phyloP scores from a whole-genome alignment of 1,140 invertebrate genomes.

The Notospermus geniculatus region DNA sequence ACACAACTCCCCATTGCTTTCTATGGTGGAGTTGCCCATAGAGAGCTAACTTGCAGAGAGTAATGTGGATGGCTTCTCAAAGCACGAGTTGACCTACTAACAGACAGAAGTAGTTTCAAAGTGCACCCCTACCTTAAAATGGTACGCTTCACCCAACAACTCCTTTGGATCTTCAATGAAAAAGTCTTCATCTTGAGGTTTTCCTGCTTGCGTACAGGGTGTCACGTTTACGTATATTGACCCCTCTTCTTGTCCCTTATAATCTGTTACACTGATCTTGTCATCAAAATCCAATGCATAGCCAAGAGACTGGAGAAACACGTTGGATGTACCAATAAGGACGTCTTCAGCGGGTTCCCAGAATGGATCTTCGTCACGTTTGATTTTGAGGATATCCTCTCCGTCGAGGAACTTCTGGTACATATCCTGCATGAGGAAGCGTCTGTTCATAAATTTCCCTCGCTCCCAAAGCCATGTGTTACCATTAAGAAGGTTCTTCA shows the following conservation, averaged over 20 bases:
- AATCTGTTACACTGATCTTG: conserved; percentile 48
- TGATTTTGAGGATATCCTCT: conserved; percentile 44
- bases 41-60: too few species aligned
- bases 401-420: conserved; percentile 55
- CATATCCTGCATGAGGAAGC: conserved; percentile 56
- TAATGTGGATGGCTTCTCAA: neutral
- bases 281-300: conserved; percentile 56
- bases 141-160: conserved; percentile 47
- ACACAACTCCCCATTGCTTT: too few species aligned
- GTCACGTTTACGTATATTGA: conserved; percentile 44
- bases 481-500: conserved; percentile 54
- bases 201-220: conserved; percentile 55
- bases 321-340: conserved; percentile 51
- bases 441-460: conserved; percentile 56
- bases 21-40: too few species aligned
- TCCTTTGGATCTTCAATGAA: conserved; percentile 54
- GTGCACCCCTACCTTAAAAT: conserved; percentile 56
- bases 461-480: conserved; percentile 56
- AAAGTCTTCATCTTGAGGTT: conserved; percentile 47
- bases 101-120: too few species aligned
- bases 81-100: conserved; percentile 5
- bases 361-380: conserved; percentile 55
- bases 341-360: conserved; percentile 57
- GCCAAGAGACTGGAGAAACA: conserved; percentile 53
- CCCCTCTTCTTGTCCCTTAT: conserved; percentile 55